These are phyloP conservation scores for Sebastes kiyomatsui DNA, from an alignment of 2,797 vertebrate genomes.

Conservation along the genomic window DNA sequence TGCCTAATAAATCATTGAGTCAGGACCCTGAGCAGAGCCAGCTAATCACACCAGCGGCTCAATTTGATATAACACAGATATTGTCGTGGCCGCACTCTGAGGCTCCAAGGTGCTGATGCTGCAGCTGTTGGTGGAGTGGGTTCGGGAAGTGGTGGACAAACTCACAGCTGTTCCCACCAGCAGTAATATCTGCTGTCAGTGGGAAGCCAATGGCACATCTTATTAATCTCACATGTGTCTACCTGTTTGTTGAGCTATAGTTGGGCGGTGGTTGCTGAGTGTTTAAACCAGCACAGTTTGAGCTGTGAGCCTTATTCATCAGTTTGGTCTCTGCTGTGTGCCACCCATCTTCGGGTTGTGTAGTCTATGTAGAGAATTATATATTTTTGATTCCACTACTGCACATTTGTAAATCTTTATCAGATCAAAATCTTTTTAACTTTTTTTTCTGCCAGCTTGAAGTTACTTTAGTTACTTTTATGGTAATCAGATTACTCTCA, in stretches of 20 bases:
- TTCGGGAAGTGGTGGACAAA: background rate
- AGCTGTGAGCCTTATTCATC: background rate
- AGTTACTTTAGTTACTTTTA: background rate
- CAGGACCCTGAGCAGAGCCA: background rate
- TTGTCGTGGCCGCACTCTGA: background rate
- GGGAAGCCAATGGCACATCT: background rate
- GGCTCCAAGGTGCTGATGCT: slow-evolving; percentile 22
- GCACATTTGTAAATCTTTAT: background rate
- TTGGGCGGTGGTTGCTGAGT: background rate
- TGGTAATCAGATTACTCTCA: slow-evolving; percentile 25
- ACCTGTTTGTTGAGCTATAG: background rate
- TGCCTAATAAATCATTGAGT: background rate
- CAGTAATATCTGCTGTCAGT: slow-evolving; percentile 12
- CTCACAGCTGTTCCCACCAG: background rate
- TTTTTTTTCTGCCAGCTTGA: background rate
- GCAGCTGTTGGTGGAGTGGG: background rate
- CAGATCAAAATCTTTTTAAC: background rate
- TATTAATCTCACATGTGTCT: background rate
- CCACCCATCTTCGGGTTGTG: background rate
- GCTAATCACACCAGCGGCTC: background rate
- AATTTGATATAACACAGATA: background rate
- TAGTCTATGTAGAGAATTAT: background rate
- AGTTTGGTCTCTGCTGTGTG: background rate
- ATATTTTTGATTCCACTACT: background rate
- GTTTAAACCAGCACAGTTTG: background rate